A percentile compares a stretch with the other conserved stretches of the same genome.
phyloP scores from a whole-genome alignment of 1,140 invertebrate species.

The Tetramorium simillimum region DNA sequence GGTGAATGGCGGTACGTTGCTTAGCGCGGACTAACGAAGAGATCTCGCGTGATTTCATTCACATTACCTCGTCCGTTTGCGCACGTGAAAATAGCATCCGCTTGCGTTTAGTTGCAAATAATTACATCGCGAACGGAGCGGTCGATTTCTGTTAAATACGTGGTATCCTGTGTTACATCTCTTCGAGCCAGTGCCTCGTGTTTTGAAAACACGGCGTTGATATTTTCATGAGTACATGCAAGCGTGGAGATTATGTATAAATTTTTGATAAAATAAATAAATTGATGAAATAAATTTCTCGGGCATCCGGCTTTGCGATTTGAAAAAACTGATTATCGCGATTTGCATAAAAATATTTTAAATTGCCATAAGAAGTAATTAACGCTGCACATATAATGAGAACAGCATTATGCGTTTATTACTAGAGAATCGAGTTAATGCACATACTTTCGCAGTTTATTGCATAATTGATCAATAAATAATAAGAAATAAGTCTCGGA shows the following conservation, averaged over 20 bases:
- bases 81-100: slow-evolving; percentile 53
- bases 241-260: not conserved
- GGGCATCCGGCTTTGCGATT: not conserved
- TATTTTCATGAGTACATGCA: not conserved
- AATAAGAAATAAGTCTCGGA: not conserved
- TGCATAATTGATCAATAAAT: slow-evolving; percentile 26
- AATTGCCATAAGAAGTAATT: not conserved
- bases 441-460: not conserved
- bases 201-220: not conserved
- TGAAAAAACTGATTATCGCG: not conserved
- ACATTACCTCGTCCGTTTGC: slow-evolving; percentile 44
- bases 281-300: not conserved
- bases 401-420: not conserved
- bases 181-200: not conserved
- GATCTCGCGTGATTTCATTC: slow-evolving; percentile 65
- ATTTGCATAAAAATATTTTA: not conserved
- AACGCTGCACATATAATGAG: not conserved
- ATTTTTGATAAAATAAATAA: not conserved
- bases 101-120: slow-evolving; percentile 53
- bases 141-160: slow-evolving; percentile 4
- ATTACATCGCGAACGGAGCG: slow-evolving; percentile 8
- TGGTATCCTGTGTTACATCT: not conserved
- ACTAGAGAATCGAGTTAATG: not conserved
- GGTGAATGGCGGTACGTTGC: slow-evolving; percentile 53
- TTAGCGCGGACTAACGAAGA: slow-evolving; percentile 52